Conservation (phyloP, 1,140 invertebrate genomes). For the Orussus abietinus region DNA sequence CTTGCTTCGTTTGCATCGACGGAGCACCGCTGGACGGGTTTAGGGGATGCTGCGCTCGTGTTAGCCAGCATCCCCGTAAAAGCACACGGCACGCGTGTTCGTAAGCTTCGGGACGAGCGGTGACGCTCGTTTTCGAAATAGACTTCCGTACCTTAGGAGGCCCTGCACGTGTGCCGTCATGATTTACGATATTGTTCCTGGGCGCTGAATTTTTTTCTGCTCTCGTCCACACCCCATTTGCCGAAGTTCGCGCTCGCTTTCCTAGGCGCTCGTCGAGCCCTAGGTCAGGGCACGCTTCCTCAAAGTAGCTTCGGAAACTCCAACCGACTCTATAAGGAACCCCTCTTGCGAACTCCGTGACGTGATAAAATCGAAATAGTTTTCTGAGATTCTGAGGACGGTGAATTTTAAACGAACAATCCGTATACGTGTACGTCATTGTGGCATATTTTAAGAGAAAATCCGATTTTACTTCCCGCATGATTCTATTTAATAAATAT, state of each 20-base stretch:
- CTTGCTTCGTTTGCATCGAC: neutral
- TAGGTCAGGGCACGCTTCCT: no score
- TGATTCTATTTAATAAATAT: no score
- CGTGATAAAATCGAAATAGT: neutral
- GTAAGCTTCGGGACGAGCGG: constrained; percentile 21
- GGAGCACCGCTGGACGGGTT: constrained; percentile 11
- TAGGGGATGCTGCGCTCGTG: constrained; percentile 8
- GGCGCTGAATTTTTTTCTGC: constrained; percentile 4
- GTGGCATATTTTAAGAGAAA: no score
- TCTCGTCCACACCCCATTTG: constrained; percentile 5
- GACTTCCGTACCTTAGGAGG: constrained; percentile 19
- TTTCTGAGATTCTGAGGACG: no score
- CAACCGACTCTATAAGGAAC: no score
- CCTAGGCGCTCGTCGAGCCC: no score
- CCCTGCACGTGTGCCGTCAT: constrained; percentile 9
- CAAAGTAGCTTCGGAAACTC: no score
- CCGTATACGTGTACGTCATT: no score
- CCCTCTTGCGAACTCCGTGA: neutral
- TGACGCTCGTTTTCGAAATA: constrained; percentile 26
- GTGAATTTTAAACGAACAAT: no score
- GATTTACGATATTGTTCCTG: constrained; percentile 28
- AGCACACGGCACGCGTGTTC: constrained; percentile 11
- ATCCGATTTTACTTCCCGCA: no score
- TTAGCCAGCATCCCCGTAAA: neutral
- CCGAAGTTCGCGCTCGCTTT: neutral